phyloP scores from a whole-genome alignment of 2,797 vertebrate genomes.

The Chelon labrosus region DNA sequence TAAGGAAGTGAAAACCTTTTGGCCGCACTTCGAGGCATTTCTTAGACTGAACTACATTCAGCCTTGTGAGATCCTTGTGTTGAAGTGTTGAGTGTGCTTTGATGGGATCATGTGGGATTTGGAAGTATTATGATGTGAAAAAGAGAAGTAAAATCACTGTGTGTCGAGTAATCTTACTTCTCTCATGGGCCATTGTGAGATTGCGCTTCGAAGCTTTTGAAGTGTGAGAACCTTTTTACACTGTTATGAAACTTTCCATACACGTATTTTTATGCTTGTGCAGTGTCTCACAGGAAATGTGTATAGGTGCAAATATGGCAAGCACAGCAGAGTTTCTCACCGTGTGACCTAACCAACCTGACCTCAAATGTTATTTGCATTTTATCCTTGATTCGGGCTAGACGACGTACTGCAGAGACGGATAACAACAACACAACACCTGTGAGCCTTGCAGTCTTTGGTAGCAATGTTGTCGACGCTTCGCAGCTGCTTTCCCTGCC shows the following conservation, averaged over 20 bases:
- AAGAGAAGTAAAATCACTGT: too few species aligned
- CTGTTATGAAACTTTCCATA: too few species aligned
- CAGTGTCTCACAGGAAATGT: conserved; percentile 17
- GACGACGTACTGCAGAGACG: background rate
- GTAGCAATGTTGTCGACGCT: conserved; percentile 11
- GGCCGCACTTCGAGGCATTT: too few species aligned
- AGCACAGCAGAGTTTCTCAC: background rate
- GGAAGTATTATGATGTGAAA: too few species aligned
- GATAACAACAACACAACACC: background rate
- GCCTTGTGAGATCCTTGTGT: too few species aligned
- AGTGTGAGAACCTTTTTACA: too few species aligned
- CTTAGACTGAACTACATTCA: too few species aligned
- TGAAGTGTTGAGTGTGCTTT: too few species aligned
- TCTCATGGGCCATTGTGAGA: too few species aligned
- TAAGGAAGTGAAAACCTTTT: conserved; percentile 8
- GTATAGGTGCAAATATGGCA: background rate
- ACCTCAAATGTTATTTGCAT: background rate
- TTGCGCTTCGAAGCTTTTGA: too few species aligned
- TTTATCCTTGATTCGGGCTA: background rate
- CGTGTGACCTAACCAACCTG: conserved; percentile 12
- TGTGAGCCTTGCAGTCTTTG: background rate
- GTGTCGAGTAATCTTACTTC: too few species aligned
- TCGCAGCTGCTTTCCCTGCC: background rate
- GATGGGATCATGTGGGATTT: too few species aligned
- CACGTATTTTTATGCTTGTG: background rate